Conservation (phyloP, 2,888 invertebrate genomes). For the Pristionchus entomophagus region DNA sequence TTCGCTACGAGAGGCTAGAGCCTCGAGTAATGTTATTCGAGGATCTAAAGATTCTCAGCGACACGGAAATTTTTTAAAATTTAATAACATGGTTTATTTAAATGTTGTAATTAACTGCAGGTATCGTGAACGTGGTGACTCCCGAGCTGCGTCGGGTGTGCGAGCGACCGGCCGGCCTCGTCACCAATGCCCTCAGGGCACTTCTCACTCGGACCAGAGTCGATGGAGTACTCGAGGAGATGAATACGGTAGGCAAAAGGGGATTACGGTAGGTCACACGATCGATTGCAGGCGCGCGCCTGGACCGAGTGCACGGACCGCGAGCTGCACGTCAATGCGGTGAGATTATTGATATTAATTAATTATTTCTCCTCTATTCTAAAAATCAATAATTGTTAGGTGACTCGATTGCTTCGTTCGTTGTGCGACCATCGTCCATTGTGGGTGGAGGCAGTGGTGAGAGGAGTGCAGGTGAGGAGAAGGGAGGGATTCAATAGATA, state of each 20-base stretch:
- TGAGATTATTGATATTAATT: constrained; percentile 48
- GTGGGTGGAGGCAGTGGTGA: constrained; percentile 58
- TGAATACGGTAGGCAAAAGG: constrained; percentile 63
- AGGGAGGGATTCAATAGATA: not conserved
- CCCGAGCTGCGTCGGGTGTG: constrained; percentile 65
- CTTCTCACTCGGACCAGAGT: constrained; percentile 55
- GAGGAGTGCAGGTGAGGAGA: constrained; percentile 26
- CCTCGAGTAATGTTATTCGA: not conserved
- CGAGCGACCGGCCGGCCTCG: constrained; percentile 58
- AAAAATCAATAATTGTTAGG: constrained; percentile 40
- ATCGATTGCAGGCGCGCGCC: constrained; percentile 54
- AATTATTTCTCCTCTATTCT: no score
- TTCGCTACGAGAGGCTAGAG: no score
- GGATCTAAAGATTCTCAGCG: not conserved
- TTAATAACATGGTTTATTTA: not conserved
- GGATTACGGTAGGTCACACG: not conserved
- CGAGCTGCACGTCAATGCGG: constrained; percentile 66
- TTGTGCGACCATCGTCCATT: constrained; percentile 60
- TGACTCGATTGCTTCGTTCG: constrained; percentile 58
- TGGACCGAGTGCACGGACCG: constrained; percentile 71
- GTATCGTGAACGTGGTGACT: constrained; percentile 63
- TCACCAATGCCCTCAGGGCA: constrained; percentile 17
- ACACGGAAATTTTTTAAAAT: not conserved
- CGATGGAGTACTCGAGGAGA: constrained; percentile 67
- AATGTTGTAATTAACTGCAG: not conserved